These are phyloP conservation scores for Drosophila fungiperda DNA, from an alignment of 2,888 invertebrate genomes.

Conservation along the genomic window DNA sequence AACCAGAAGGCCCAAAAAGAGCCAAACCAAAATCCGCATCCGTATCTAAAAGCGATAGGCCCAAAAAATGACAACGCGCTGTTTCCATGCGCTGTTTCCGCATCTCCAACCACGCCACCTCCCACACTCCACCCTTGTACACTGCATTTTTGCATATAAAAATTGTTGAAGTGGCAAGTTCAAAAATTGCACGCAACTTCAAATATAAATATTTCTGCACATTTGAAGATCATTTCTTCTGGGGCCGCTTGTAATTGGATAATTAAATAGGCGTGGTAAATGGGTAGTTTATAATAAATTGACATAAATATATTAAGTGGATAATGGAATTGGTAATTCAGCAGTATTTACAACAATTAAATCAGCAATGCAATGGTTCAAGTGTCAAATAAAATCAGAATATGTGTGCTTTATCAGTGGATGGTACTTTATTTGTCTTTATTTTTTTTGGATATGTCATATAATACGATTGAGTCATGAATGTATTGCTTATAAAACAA, in stretches of 20 bases:
- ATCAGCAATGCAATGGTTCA: conserved; percentile 49
- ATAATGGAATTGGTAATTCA: conserved; percentile 50
- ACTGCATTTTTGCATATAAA: conserved; percentile 17
- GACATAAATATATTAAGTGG: conserved; percentile 60
- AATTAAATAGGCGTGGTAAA: conserved; percentile 66
- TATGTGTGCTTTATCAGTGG: conserved; percentile 1
- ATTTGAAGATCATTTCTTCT: conserved; percentile 58
- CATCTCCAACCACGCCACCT: conserved; percentile 24
- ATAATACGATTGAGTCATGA: conserved; percentile 16
- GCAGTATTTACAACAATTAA: conserved; percentile 55
- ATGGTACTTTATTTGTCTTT: neutral
- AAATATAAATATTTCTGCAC: conserved; percentile 44
- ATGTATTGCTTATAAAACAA: neutral
- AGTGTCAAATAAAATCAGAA: conserved; percentile 35
- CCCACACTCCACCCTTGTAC: neutral
- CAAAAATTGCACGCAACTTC: conserved; percentile 26
- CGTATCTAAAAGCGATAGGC: conserved; percentile 64
- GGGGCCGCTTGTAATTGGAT: conserved; percentile 64
- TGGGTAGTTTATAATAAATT: conserved; percentile 58
- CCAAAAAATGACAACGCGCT: conserved; percentile 54
- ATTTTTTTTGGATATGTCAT: neutral
- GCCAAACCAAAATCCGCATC: conserved; percentile 59
- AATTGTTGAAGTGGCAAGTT: conserved; percentile 33
- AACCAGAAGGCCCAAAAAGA: conserved; percentile 6
- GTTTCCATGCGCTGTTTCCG: conserved; percentile 48